Conservation (phyloP, 2,797 vertebrate genomes). For the Prunella strophiata region DNA sequence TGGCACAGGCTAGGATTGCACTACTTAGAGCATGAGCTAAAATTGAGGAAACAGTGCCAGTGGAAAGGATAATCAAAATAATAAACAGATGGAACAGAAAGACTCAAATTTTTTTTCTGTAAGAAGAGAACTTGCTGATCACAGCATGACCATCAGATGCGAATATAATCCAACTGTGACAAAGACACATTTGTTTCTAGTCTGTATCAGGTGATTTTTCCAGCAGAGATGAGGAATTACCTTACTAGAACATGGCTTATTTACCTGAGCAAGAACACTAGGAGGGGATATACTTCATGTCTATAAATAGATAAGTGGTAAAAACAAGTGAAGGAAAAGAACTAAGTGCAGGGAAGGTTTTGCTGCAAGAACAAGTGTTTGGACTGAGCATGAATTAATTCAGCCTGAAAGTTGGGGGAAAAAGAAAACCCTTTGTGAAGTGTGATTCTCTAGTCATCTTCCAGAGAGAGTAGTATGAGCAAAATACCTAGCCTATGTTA, state of each 20-base stretch:
- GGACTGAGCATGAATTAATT: background rate
- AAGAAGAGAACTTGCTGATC: background rate
- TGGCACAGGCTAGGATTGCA: background rate
- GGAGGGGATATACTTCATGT: background rate
- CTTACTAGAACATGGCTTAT: background rate
- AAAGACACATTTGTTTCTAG: conserved; percentile 26
- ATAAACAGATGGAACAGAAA: conserved; percentile 17
- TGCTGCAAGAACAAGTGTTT: background rate
- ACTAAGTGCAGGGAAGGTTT: background rate
- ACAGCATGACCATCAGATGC: background rate
- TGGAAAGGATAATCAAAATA: background rate
- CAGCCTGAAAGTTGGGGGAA: background rate
- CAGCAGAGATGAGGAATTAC: conserved; percentile 35
- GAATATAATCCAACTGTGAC: conserved; percentile 41
- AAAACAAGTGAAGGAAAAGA: background rate
- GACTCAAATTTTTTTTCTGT: background rate
- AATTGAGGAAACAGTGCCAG: background rate
- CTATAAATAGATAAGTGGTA: background rate
- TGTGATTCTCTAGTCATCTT: background rate
- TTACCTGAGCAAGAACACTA: background rate
- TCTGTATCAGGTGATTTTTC: conserved; percentile 12
- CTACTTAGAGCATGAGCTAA: background rate
- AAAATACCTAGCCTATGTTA: background rate
- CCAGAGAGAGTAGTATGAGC: background rate
- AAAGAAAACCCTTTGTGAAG: background rate